phyloP scores from a whole-genome alignment of 1,140 invertebrate species.

The Cylas formicarius region DNA sequence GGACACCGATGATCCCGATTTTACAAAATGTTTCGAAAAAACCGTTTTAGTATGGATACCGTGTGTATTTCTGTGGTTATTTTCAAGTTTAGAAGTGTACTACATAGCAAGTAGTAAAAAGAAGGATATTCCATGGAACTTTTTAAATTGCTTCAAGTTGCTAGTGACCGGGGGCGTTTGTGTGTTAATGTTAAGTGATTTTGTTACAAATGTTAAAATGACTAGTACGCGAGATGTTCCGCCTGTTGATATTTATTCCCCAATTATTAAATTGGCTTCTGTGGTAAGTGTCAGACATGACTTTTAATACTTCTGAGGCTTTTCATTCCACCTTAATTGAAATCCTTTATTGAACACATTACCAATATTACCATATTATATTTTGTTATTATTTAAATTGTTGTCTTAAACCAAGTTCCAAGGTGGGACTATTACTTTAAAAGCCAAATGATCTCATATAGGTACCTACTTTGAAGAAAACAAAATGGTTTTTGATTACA shows the following conservation, averaged over 20 bases:
- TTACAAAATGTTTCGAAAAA: slow-evolving; percentile 82
- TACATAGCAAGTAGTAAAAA: slow-evolving; percentile 70
- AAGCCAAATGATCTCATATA: too few relatives aligned
- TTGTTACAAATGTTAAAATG: slow-evolving; percentile 15
- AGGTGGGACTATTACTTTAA: too few relatives aligned
- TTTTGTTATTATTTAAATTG: too few relatives aligned
- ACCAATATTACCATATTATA: too few relatives aligned
- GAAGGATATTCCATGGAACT: slow-evolving; percentile 73
- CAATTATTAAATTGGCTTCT: slow-evolving; percentile 64
- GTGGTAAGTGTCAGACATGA: slow-evolving; percentile 82
- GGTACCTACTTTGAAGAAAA: too few relatives aligned
- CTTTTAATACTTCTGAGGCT: too few relatives aligned
- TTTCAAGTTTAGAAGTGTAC: slow-evolving; percentile 69
- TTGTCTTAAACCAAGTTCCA: too few relatives aligned
- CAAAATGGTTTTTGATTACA: too few relatives aligned
- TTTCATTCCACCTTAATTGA: too few relatives aligned
- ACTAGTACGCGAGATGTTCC: slow-evolving; percentile 45
- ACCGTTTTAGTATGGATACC: slow-evolving; percentile 83
- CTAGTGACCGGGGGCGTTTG: slow-evolving; percentile 57
- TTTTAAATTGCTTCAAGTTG: slow-evolving; percentile 70
- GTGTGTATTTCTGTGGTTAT: slow-evolving; percentile 75
- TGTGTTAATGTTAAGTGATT: slow-evolving; percentile 56
- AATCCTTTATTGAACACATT: too few relatives aligned
- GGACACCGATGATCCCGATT: slow-evolving; percentile 72
- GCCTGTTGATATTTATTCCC: slow-evolving; percentile 63